Conservation (phyloP, 2,888 invertebrate species). For the Acholoe squamosa region DNA sequence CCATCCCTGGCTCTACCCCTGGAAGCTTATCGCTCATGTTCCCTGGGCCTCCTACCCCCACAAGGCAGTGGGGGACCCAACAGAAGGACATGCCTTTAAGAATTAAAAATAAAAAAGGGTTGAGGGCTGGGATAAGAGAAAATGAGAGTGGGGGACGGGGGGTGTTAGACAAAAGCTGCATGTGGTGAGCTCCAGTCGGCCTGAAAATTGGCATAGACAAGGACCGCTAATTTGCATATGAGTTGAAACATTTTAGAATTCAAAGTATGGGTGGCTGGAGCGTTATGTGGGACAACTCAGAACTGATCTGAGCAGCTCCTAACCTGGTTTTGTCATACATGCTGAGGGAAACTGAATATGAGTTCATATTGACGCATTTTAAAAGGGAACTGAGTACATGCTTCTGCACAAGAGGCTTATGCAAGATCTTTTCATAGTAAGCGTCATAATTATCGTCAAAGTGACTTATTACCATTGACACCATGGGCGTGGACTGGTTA, state of each 20-base stretch:
- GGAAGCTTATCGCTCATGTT: not conserved
- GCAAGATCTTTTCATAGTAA: too few relatives aligned
- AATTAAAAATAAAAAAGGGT: not conserved
- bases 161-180: not conserved
- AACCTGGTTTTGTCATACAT: not conserved
- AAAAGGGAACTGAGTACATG: too few relatives aligned
- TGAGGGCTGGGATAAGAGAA: not conserved
- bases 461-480: too few relatives aligned
- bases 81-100: too few relatives aligned
- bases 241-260: slow-evolving; percentile 28
- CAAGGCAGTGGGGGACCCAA: too few relatives aligned
- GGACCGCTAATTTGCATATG: slow-evolving; percentile 1
- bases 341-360: too few relatives aligned
- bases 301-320: not conserved
- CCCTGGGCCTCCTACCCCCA: too few relatives aligned
- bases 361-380: too few relatives aligned
- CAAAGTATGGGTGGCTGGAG: not conserved
- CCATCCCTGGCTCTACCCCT: not conserved
- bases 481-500: too few relatives aligned
- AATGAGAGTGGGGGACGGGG: not conserved
- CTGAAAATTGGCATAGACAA: not conserved
- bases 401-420: too few relatives aligned
- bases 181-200: not conserved
- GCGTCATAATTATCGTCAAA: too few relatives aligned
- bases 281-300: not conserved